Percentiles rank a stretch among this genome's conserved stretches.
Conservation (phyloP, 2,888 invertebrate species). For the Epinotia bilunana region DNA sequence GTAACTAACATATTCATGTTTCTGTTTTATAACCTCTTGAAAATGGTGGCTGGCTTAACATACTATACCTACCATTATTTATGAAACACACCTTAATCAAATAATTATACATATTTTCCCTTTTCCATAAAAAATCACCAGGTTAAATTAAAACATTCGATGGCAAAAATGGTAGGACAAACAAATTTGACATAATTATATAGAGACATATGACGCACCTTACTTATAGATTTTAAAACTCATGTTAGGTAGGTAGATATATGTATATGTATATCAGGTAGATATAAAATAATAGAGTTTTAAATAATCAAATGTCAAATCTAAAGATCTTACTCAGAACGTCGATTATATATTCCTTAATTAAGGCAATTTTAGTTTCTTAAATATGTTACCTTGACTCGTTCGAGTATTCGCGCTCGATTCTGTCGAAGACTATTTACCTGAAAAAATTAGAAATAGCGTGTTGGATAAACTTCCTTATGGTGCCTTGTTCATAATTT, state of each 20-base stretch:
- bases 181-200: background rate
- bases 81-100: too few relatives aligned
- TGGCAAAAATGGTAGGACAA: background rate
- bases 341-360: background rate
- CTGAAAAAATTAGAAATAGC: constrained; percentile 35
- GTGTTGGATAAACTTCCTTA: constrained; percentile 33
- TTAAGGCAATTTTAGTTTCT: constrained; percentile 1
- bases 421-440: constrained; percentile 25
- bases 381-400: constrained; percentile 17
- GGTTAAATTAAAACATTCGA: too few relatives aligned
- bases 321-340: background rate
- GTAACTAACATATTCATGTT: too few relatives aligned
- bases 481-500: background rate
- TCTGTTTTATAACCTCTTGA: too few relatives aligned
- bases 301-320: background rate
- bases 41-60: too few relatives aligned
- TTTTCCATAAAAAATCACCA: too few relatives aligned
- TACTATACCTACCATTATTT: too few relatives aligned
- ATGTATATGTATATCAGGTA: too few relatives aligned
- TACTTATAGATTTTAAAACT: background rate
- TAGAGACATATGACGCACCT: background rate
- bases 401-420: constrained; percentile 16
- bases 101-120: too few relatives aligned
- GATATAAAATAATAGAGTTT: background rate
- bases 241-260: background rate